Base-by-base conservation (phyloP, 1,140 invertebrate species). In the Diorhabda sublineata region DNA sequence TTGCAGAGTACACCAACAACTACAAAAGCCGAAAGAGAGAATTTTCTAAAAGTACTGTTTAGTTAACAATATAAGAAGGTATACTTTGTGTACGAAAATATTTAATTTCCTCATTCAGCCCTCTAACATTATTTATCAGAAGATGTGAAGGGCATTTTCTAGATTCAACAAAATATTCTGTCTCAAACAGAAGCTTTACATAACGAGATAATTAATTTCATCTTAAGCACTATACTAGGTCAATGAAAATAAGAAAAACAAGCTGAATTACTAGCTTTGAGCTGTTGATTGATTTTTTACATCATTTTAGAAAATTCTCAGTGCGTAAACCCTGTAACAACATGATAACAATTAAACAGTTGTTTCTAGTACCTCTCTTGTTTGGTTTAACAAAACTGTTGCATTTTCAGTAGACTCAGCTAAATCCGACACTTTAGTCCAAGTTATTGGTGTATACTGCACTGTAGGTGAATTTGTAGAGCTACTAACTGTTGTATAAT, bases 331-430 rank as follows among this genome's bases (percentile, higher is more conserved):
- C 61, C 61, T 11, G 9, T 44, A 43, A 62, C 42, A n/a, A 44
- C 61, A 64, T 45, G 67, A 67, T 59, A 59, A 73, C 64, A 70
- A 61, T 74, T 76, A 82, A 75, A 82, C 81, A 71, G 81, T 82
- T 59, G 81, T 82, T 79, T 82, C 81, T 67, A 82, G 71, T 81
- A 82, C 81, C 81, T 82, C 81, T 78, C 75, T 76, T 61, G 74
- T 63, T 66, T 78, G 74, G 61, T 67, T 73, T 68, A 77, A 63
- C 45, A 73, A 62, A 58, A 70, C 58, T 61, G 78, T 69, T 66
- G 75, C 67, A 73, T 75, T 72, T 44, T 70, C 58, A 47, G 3
- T 63, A 11, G 61, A 26, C 45, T 62, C 61, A 62, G 44, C 61
- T 45, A 44, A 43, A 44, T 69, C 56, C 56, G 74, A 56, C 41